A percentile compares a stretch with the other conserved stretches of the same genome.
Conservation (phyloP, 2,888 invertebrate species). For the Brachyopa scutellaris region DNA sequence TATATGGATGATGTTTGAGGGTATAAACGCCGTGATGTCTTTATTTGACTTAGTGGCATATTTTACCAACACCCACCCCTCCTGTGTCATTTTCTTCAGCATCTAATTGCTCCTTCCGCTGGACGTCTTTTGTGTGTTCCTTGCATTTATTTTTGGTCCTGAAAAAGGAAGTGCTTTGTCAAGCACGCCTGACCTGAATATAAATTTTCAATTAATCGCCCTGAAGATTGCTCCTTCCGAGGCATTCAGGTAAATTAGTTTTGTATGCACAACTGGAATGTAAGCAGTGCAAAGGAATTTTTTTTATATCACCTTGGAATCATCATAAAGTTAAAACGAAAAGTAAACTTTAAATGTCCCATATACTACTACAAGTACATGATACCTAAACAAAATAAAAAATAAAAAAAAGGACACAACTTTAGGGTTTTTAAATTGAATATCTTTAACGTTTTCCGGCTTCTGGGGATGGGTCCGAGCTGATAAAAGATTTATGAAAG, state of each 20-base stretch:
- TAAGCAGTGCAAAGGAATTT: conserved; percentile 16
- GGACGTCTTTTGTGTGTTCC: conserved; percentile 28
- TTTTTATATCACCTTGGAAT: background rate
- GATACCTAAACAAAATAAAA: conserved; percentile 28
- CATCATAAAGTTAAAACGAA: conserved; percentile 36
- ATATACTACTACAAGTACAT: conserved; percentile 14
- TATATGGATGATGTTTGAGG: conserved; percentile 1
- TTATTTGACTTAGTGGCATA: conserved; percentile 67
- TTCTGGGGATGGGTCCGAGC: conserved; percentile 52
- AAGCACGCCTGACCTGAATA: conserved; percentile 67
- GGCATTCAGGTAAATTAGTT: conserved; percentile 64
- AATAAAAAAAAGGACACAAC: conserved; percentile 61
- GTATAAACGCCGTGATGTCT: conserved; percentile 46
- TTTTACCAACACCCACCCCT: conserved; percentile 22
- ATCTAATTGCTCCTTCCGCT: conserved; percentile 63
- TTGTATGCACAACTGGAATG: conserved; percentile 58
- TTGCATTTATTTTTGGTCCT: conserved; percentile 23
- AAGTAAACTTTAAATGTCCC: conserved; percentile 55
- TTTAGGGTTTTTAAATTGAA: conserved; percentile 68
- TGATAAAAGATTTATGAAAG: conserved; percentile 72
- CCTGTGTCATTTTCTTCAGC: conserved; percentile 40
- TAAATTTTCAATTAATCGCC: conserved; percentile 71
- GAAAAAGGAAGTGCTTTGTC: conserved; percentile 59
- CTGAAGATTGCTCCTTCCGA: conserved; percentile 43
- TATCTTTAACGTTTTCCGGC: conserved; percentile 53